These are phyloP conservation scores for Phylloscopus whistleri DNA, from an alignment of 2,113 vertebrate genomes.

Conservation along the genomic window DNA sequence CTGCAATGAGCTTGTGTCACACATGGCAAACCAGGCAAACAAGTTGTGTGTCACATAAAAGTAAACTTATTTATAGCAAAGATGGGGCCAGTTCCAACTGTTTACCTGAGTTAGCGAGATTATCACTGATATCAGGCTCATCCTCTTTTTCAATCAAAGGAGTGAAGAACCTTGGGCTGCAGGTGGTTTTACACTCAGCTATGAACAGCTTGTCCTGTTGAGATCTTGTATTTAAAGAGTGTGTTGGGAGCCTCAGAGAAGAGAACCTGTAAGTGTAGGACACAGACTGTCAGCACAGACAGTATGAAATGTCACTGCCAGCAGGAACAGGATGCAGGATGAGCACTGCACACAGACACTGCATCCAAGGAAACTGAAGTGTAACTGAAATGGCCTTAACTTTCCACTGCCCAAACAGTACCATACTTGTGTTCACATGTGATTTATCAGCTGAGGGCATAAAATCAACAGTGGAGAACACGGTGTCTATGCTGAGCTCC, in stretches of 20 bases:
- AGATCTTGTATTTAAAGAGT: not conserved
- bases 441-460: not conserved
- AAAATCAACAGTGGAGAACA: not conserved
- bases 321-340: not conserved
- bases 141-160: not conserved
- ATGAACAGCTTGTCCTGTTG: not conserved
- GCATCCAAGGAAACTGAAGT: not conserved
- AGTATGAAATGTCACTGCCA: not conserved
- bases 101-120: not conserved
- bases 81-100: not conserved
- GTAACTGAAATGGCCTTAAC: not conserved
- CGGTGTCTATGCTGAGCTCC: not conserved
- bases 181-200: not conserved
- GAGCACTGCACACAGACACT: not conserved
- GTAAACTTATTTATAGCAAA: not conserved
- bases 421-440: not conserved
- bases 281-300: not conserved
- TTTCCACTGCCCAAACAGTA: not conserved
- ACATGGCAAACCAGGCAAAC: not conserved
- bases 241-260: not conserved
- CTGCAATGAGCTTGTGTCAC: not conserved
- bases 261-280: not conserved
- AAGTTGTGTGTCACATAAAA: not conserved
- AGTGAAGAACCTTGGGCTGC: not conserved
- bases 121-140: not conserved